These are phyloP conservation scores for Holothuria glaberrima DNA, from an alignment of 35 echinoderm and acorn worm genomes.

Conservation along the genomic window DNA sequence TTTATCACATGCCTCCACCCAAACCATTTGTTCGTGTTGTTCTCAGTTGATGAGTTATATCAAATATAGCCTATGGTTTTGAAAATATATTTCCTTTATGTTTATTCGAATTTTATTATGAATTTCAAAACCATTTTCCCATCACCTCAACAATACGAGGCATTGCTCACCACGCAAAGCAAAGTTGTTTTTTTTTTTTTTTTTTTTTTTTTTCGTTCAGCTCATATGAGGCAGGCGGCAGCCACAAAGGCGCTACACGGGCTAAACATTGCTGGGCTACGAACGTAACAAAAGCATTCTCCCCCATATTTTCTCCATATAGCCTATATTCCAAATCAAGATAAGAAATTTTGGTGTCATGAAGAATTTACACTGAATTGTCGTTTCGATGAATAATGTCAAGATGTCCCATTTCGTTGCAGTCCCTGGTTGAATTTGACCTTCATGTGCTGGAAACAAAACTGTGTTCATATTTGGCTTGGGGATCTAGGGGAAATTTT, in stretches of 20 bases:
- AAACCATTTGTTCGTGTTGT: slow-evolving; percentile 13
- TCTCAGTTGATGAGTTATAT: slow-evolving; percentile 30
- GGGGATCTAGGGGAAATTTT: too few relatives aligned
- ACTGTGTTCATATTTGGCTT: too few relatives aligned
- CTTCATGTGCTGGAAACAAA: too few relatives aligned
- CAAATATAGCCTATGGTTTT: background rate
- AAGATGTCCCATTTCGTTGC: too few relatives aligned
- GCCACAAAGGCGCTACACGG: background rate
- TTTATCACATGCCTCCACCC: too few relatives aligned
- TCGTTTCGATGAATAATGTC: too few relatives aligned
- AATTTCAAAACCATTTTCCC: background rate
- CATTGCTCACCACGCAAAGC: background rate
- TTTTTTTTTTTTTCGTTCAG: slow-evolving; percentile 10
- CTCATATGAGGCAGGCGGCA: background rate
- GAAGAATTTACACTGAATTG: too few relatives aligned
- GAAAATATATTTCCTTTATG: background rate
- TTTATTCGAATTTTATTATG: slow-evolving; percentile 26
- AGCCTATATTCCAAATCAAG: background rate
- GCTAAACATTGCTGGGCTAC: background rate
- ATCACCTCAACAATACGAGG: slow-evolving; percentile 16
- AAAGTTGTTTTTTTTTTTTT: too few relatives aligned
- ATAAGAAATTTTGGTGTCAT: background rate
- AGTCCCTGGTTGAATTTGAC: too few relatives aligned
- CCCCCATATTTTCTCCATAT: background rate
- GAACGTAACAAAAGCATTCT: background rate